Percentiles rank a stretch among this genome's conserved stretches.
These are phyloP conservation scores for Toxotes jaculatrix DNA, from an alignment of 2,113 vertebrate species.

Conservation along the genomic window DNA sequence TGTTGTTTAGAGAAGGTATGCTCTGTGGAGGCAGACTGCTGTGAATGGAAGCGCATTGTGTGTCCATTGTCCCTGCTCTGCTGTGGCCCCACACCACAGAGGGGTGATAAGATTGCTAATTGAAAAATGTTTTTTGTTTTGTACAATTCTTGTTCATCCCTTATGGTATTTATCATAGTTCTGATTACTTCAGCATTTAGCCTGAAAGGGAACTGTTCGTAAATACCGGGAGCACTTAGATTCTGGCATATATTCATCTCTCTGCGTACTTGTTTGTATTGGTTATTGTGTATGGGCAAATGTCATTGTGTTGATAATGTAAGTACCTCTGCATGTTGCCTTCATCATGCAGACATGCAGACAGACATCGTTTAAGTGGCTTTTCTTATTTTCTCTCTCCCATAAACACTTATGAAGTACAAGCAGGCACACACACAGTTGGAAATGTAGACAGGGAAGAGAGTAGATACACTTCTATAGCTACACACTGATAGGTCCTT, in stretches of 20 bases:
- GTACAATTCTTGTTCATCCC: slow-evolving; percentile 18
- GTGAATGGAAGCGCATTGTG: slow-evolving; percentile 39
- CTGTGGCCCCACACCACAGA: slow-evolving; percentile 33
- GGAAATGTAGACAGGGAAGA: background rate
- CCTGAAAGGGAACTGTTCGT: slow-evolving; percentile 17
- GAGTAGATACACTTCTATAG: background rate
- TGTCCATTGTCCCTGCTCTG: slow-evolving; percentile 45
- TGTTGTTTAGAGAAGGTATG: slow-evolving; percentile 48
- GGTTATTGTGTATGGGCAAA: background rate
- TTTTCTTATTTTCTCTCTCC: slow-evolving; percentile 19
- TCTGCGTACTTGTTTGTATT: background rate
- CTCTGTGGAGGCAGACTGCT: slow-evolving; percentile 29
- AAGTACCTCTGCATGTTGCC: slow-evolving; percentile 12
- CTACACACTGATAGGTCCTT: background rate
- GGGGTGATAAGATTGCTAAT: slow-evolving; percentile 51
- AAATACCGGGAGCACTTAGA: slow-evolving; percentile 13
- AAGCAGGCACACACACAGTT: background rate
- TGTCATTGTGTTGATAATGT: slow-evolving; percentile 16
- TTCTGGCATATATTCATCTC: background rate
- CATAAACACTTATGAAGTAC: background rate
- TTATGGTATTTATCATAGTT: slow-evolving; percentile 41
- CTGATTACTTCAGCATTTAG: slow-evolving; percentile 48
- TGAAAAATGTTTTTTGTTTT: slow-evolving; percentile 51
- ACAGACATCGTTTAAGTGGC: slow-evolving; percentile 5
- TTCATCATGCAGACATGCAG: background rate